phyloP scores from a whole-genome alignment of 2,888 invertebrate species.

The Scelioninae gen. 1 region DNA sequence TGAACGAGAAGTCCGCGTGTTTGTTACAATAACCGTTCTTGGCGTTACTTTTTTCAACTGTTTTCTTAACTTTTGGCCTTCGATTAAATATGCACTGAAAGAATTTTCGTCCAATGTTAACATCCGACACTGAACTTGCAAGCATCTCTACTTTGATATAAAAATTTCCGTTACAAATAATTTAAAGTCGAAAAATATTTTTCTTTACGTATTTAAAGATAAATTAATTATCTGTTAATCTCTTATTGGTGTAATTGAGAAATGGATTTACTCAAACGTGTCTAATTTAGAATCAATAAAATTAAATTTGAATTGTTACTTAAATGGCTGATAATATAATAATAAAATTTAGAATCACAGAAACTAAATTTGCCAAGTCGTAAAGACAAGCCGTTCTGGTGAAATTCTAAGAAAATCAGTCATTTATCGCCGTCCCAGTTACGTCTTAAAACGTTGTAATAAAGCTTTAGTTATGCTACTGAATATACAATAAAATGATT shows the following conservation, averaged over 20 bases:
- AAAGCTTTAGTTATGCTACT: constrained; percentile 20
- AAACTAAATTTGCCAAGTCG: constrained; percentile 44
- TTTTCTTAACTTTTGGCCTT: constrained; percentile 32
- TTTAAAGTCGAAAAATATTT: too few species aligned
- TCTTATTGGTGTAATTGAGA: too few species aligned
- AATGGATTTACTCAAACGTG: too few species aligned
- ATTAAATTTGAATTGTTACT: neutral
- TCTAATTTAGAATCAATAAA: neutral
- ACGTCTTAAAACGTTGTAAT: constrained; percentile 37
- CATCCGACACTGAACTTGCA: constrained; percentile 9
- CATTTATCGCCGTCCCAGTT: constrained; percentile 51
- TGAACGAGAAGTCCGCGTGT: constrained; percentile 27
- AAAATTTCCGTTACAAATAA: too few species aligned
- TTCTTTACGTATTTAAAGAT: too few species aligned
- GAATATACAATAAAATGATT: constrained; percentile 5
- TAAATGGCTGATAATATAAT: neutral
- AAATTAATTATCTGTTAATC: too few species aligned
- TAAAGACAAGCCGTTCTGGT: constrained; percentile 37
- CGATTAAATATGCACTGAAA: constrained; percentile 23
- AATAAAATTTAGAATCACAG: constrained; percentile 3
- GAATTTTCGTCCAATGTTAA: constrained; percentile 13
- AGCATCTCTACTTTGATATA: neutral
- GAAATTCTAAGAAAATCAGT: constrained; percentile 31
- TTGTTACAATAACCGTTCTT: constrained; percentile 31
- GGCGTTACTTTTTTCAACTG: constrained; percentile 25